Conservation (phyloP, 2,797 vertebrate species). For the Moxostoma hubbsi region DNA sequence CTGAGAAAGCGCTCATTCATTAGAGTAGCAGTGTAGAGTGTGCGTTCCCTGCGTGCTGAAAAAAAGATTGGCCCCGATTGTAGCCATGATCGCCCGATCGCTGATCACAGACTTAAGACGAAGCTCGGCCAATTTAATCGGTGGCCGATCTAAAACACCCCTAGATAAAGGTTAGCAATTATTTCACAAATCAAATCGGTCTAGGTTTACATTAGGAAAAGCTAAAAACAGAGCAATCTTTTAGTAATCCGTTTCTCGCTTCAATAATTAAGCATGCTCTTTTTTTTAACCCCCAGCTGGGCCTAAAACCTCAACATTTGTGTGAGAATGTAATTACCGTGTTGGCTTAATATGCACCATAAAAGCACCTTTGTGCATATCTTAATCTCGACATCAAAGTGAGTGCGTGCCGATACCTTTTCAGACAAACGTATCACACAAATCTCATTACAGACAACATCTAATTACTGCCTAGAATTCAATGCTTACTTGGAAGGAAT, state of each 20-base stretch:
- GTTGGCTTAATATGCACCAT: constrained; percentile 73
- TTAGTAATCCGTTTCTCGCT: constrained; percentile 49
- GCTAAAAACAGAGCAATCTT: constrained; percentile 39
- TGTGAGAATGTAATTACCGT: constrained; percentile 76
- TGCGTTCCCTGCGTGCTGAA: too few relatives aligned
- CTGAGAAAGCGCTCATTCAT: too few relatives aligned
- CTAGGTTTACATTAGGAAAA: constrained; percentile 6
- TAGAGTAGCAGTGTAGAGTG: too few relatives aligned
- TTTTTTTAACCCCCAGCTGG: constrained; percentile 71
- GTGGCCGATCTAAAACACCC: neutral
- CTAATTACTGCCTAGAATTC: constrained; percentile 68
- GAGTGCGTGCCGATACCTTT: constrained; percentile 62
- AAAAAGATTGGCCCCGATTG: too few relatives aligned
- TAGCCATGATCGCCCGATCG: too few relatives aligned
- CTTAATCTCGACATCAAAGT: constrained; percentile 77
- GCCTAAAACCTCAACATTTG: constrained; percentile 72
- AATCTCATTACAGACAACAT: constrained; percentile 71
- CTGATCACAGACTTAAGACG: too few relatives aligned
- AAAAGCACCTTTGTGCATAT: constrained; percentile 69
- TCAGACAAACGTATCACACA: constrained; percentile 67
- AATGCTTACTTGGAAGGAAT: constrained; percentile 65
- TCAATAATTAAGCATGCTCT: constrained; percentile 71
- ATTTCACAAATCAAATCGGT: constrained; percentile 43
- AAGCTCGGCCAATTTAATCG: too few relatives aligned
- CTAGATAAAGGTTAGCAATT: constrained; percentile 12